phyloP scores from a whole-genome alignment of 2,888 invertebrate species.

The Thera britannica region DNA sequence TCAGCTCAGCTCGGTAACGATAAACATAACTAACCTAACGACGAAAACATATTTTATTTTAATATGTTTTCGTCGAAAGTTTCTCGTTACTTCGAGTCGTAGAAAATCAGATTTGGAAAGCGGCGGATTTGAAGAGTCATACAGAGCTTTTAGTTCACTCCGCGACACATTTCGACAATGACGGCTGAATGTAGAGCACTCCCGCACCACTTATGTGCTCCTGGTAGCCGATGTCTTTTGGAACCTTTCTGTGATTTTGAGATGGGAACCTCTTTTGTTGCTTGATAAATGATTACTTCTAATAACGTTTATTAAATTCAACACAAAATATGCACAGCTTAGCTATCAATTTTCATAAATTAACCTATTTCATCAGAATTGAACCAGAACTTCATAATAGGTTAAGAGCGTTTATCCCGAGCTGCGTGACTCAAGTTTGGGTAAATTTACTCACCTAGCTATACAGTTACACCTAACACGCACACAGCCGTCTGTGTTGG shows the following conservation, averaged over 20 bases:
- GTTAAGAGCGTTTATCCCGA: too few relatives aligned
- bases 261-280: slow-evolving; percentile 1
- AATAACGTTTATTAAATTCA: neutral
- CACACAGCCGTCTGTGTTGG: too few relatives aligned
- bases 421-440: too few relatives aligned
- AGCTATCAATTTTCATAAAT: slow-evolving; percentile 19
- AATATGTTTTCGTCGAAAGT: neutral
- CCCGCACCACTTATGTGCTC: slow-evolving; percentile 38
- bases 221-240: slow-evolving; percentile 38
- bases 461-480: too few relatives aligned
- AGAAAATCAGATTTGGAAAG: slow-evolving; percentile 33
- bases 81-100: slow-evolving; percentile 26
- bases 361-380: slow-evolving; percentile 14
- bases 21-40: slow-evolving; percentile 3
- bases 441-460: too few relatives aligned
- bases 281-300: neutral
- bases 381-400: slow-evolving; percentile 7
- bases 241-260: slow-evolving; percentile 23
- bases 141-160: slow-evolving; percentile 36
- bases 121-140: slow-evolving; percentile 34
- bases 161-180: slow-evolving; percentile 35
- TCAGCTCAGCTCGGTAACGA: neutral
- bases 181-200: slow-evolving; percentile 39
- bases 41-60: too few relatives aligned
- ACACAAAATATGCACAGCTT: slow-evolving; percentile 2